Conservation (phyloP, 2,888 invertebrate species). For the Erebia ligea region DNA sequence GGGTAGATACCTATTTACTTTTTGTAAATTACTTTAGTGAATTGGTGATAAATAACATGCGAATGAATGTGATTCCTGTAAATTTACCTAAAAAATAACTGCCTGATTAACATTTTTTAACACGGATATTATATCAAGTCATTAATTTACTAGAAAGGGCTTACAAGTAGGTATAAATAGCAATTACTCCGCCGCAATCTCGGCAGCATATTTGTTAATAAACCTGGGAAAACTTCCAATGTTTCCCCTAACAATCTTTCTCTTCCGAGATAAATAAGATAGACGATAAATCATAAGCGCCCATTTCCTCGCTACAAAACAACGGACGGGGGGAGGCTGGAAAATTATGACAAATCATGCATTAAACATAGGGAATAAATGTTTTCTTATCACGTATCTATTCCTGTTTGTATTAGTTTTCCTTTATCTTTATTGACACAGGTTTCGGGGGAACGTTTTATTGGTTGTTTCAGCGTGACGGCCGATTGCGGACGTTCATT, state of each 20-base stretch:
- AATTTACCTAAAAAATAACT: neutral
- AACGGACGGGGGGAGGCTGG: slow-evolving; percentile 75
- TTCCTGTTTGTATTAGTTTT: slow-evolving; percentile 83
- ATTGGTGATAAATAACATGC: neutral
- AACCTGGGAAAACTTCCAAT: slow-evolving; percentile 63
- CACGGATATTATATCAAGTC: neutral
- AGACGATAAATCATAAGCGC: slow-evolving; percentile 77
- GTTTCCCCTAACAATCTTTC: slow-evolving; percentile 71
- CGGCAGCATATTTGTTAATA: slow-evolving; percentile 67
- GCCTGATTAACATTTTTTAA: too few species aligned
- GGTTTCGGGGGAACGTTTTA: slow-evolving; percentile 75
- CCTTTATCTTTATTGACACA: slow-evolving; percentile 83
- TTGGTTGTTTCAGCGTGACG: slow-evolving; percentile 67
- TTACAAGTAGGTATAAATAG: slow-evolving; percentile 47
- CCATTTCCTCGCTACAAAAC: slow-evolving; percentile 79
- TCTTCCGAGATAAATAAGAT: slow-evolving; percentile 78
- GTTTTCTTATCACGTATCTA: slow-evolving; percentile 84
- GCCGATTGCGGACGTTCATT: slow-evolving; percentile 47
- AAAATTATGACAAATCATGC: slow-evolving; percentile 83
- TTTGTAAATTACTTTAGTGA: neutral
- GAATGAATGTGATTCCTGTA: neutral
- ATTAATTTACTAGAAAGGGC: slow-evolving; percentile 16
- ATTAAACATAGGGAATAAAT: slow-evolving; percentile 84
- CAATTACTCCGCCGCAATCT: slow-evolving; percentile 60
- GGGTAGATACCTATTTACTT: too few species aligned